Evolutionary conservation across 1,140 invertebrate genomes (phyloP), one percentile per base, ranked within the genome.

Genomic region (Trachymyrmex cornetzi): DNA sequence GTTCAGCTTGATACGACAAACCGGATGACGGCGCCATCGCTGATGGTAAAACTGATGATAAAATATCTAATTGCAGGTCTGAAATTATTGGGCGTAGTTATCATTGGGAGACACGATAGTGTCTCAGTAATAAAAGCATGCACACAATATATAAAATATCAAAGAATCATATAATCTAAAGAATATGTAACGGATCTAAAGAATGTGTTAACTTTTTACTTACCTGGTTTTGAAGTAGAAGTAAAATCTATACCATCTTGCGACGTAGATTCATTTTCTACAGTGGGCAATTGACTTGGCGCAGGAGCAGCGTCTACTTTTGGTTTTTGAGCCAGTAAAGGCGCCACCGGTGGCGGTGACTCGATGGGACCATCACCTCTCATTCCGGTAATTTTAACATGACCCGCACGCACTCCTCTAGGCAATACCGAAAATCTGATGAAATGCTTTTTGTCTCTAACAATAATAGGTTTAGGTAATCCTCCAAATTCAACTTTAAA

Each of bases 401-500:
- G 96, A 0, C 98, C 97, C 0, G 97, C 97, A 64, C 96, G 96
- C 3, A 98, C 95, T 34, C 97, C 97, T 72, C 97, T 96, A 0
- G 98, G 98, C 72, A 99, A 95, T 0, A 97, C 97, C 0, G 97
- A 96, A 87, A 99, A 97, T 50, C 98, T 96, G 27, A 99, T 96
- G 90, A 98, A 98, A 94, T 98, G 98, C 88, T 97, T 97, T 85
- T 97, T 97, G 24, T 97, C 97, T 30, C 97, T 96, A 38, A 99
- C 96, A 72, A 97, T 96, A 75, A 99, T 97, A 1, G 98, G 97
- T 92, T 98, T 98, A 0, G 99, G 98, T 59, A 99, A 96, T 12
- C 98, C 99, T 67, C 99, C 99, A 96, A 99, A 99, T 87, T 98
- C 97, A 2, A 98, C 97, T 93, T 97, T 96, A 93, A 98, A 98